Percentiles rank a stretch among this genome's conserved stretches.
Evolutionary conservation across 1,140 invertebrate genomes (phyloP).

Genomic region (Nomia melanderi): DNA sequence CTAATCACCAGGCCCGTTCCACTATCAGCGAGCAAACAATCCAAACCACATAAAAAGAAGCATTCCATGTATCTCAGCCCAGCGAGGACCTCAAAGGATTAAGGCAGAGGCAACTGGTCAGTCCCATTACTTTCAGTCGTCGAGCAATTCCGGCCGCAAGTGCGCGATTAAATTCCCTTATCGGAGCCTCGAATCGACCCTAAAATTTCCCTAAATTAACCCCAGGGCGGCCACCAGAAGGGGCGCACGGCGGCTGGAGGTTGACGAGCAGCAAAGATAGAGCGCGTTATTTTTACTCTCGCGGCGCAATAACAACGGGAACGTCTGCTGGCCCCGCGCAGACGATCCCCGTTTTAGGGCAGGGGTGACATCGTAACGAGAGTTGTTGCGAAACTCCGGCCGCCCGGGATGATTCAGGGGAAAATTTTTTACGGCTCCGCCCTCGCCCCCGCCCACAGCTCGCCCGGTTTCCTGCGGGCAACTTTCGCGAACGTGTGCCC

Average conservation of each 20-base stretch:
- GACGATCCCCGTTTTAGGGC: conserved; percentile 52
- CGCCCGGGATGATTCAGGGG: conserved; percentile 57
- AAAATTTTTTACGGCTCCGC: conserved; percentile 48
- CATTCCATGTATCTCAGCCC: too few relatives aligned
- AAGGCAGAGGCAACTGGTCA: too few relatives aligned
- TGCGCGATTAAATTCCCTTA: background rate
- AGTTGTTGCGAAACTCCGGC: conserved; percentile 64
- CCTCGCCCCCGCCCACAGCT: background rate
- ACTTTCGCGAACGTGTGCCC: conserved; percentile 41
- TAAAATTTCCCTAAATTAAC: conserved; percentile 2
- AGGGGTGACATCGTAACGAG: conserved; percentile 61
- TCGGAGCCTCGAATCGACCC: background rate
- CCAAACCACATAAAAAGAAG: too few relatives aligned
- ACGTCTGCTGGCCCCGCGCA: conserved; percentile 51
- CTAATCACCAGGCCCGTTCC: too few relatives aligned
- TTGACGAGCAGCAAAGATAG: conserved; percentile 9
- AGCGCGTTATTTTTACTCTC: conserved; percentile 59
- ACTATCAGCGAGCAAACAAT: too few relatives aligned
- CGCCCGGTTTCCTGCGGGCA: conserved; percentile 29
- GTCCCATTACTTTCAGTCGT: background rate
- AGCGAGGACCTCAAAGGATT: too few relatives aligned
- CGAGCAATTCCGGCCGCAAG: background rate
- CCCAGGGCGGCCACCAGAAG: background rate
- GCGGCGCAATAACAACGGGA: conserved; percentile 57
- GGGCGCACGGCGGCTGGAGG: background rate